These are phyloP conservation scores for Anagyrus pseudococci DNA, from an alignment of 2,888 invertebrate genomes.

Conservation along the genomic window DNA sequence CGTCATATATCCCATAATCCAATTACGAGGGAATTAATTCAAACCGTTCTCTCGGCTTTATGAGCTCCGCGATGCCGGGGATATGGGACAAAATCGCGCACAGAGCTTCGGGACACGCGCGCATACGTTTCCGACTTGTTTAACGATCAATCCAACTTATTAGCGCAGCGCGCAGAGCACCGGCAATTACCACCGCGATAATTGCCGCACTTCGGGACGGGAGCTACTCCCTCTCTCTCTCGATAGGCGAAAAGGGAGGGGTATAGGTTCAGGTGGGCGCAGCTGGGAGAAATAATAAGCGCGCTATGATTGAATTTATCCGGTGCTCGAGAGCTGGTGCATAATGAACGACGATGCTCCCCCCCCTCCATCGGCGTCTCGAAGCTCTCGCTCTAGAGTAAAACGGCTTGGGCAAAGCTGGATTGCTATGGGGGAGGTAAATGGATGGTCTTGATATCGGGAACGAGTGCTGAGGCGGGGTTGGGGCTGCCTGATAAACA, in stretches of 20 bases:
- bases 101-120: neutral
- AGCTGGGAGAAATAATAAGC: conserved; percentile 8
- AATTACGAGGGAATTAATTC: no score
- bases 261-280: no score
- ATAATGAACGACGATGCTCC: conserved; percentile 16
- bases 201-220: no score
- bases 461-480: conserved; percentile 8
- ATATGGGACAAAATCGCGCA: neutral
- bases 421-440: no score
- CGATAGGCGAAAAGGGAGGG: no score
- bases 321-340: neutral
- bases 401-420: no score
- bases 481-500: conserved; percentile 40
- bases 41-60: no score
- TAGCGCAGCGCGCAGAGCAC: neutral
- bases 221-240: no score
- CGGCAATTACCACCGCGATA: conserved; percentile 12
- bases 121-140: conserved; percentile 7
- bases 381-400: no score
- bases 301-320: conserved; percentile 11
- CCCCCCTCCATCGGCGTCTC: no score
- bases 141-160: conserved; percentile 20
- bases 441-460: conserved; percentile 11
- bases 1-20: no score
- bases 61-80: no score